Conservation (phyloP, 2,113 vertebrate species). For the Seriola dumerili region DNA sequence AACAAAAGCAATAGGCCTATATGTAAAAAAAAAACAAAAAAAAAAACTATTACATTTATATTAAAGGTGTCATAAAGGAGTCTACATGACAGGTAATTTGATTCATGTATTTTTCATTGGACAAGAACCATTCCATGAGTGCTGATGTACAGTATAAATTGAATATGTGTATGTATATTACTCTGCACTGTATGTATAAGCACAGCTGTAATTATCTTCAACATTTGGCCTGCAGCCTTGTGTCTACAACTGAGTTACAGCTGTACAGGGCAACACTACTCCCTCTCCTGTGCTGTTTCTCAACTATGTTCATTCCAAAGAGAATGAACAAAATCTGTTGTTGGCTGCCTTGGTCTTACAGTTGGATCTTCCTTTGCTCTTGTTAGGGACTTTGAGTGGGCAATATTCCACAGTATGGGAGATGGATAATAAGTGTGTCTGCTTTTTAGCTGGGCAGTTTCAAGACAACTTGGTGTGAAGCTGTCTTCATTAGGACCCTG, state of each 20-base stretch:
- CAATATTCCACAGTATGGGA: constrained; percentile 44
- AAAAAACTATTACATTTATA: not conserved
- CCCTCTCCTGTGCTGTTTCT: constrained; percentile 11
- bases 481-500: constrained; percentile 80
- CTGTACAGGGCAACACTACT: not conserved
- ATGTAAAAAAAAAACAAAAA: not conserved
- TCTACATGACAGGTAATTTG: not conserved
- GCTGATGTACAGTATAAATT: not conserved
- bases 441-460: constrained; percentile 61
- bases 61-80: not conserved
- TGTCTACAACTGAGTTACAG: constrained; percentile 16
- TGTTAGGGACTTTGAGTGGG: constrained; percentile 64
- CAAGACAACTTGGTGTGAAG: constrained; percentile 68
- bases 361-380: constrained; percentile 54
- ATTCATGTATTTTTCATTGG: constrained; percentile 3
- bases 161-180: constrained; percentile 5
- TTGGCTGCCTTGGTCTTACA: constrained; percentile 41
- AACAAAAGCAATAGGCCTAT: not conserved
- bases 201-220: constrained; percentile 34
- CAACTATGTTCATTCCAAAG: constrained; percentile 30
- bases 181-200: not conserved
- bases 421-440: constrained; percentile 67
- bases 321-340: constrained; percentile 25
- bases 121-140: not conserved
- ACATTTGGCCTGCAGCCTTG: constrained; percentile 3